Base-by-base conservation (phyloP, 92 coral and sea anemone genomes). In the Actinostola sp. region DNA sequence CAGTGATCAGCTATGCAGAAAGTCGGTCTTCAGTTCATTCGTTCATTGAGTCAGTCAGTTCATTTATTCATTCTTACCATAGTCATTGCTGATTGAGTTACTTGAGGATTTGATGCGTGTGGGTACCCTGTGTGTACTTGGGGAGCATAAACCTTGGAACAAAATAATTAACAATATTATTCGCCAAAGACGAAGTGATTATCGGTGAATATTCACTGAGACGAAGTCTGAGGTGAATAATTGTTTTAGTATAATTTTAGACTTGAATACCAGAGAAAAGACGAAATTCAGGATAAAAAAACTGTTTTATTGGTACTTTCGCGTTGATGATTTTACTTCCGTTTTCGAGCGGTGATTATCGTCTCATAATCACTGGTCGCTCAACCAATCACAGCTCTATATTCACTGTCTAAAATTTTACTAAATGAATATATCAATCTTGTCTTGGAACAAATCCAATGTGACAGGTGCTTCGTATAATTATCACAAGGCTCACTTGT, bases 101-200 rank as follows among this genome's bases (percentile, higher is more conserved):
- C 48, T 63, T 45, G 63, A 13, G 89, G 96, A 65, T 88, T 80
- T 10, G 92, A 73, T 33, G 78, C 76, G 70, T 86, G 96, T 76
- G 88, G 86, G 59, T 82, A 89, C 16, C 80, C 87, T 38, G 89
- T 75, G 6, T 86, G 86, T 17, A 77, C 29, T 41, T 45, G 85
- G 21, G 95, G 83, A 2, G 63, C 81, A 58, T 89, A 86, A 78
- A 89, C 71, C 86, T 85, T 9, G 14, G 59, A 2, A 60, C 19
- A 57, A 16, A 19, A 36, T 3, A 41, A 72, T 6, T 13, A 32
- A 26, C 24, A n/a, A n/a, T n/a, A n/a, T n/a, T n/a, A n/a, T n/a
- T n/a, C n/a, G n/a, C n/a, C n/a, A n/a, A n/a, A n/a, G n/a, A n/a
- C n/a, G n/a, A n/a, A n/a, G n/a, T n/a, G n/a, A n/a, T n/a, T n/a